These are phyloP conservation scores for Saiga tatarica DNA, from an alignment of 2,113 vertebrate species.

Conservation along the genomic window DNA sequence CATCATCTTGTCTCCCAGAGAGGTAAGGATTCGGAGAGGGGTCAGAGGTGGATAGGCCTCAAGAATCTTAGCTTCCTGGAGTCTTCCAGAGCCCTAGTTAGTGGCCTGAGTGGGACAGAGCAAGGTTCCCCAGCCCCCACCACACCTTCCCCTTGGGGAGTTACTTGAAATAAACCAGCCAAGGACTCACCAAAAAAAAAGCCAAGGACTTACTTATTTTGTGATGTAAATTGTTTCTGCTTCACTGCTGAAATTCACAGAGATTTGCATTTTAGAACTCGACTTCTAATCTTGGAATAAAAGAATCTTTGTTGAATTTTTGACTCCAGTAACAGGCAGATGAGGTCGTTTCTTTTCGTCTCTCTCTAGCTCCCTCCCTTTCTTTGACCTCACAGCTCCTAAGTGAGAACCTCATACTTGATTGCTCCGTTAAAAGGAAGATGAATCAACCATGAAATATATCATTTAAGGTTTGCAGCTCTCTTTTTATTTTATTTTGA, in stretches of 20 bases:
- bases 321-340: neutral
- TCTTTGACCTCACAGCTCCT: neutral
- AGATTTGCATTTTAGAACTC: conserved; percentile 52
- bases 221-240: conserved; percentile 24
- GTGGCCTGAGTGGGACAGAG: neutral
- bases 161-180: neutral
- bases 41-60: neutral
- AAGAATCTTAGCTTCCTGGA: neutral
- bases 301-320: neutral
- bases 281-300: conserved; percentile 34
- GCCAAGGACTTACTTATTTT: neutral
- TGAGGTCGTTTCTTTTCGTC: neutral
- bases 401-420: neutral
- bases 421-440: neutral
- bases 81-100: neutral
- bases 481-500: neutral
- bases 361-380: neutral
- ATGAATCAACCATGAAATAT: neutral
- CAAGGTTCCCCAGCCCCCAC: neutral
- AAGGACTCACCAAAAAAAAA: neutral
- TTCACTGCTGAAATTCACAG: conserved; percentile 45
- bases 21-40: neutral
- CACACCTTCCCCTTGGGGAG: neutral
- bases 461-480: neutral
- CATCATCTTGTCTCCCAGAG: neutral